Conservation (phyloP, 2,888 invertebrate species). For the Lasioglossum vierecki region DNA sequence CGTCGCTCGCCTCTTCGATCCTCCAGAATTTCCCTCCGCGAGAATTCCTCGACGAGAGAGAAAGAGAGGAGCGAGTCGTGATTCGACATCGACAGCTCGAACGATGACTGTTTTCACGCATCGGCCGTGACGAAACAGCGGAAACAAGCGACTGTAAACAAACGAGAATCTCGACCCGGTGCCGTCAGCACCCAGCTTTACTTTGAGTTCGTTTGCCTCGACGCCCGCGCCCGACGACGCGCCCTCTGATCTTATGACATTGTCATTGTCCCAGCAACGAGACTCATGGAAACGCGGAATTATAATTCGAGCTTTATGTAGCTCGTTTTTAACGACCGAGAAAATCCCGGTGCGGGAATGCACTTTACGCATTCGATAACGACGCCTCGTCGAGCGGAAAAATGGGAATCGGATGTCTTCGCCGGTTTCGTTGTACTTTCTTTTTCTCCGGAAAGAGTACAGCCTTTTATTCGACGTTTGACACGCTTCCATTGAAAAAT, state of each 20-base stretch:
- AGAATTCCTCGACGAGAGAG: conserved; percentile 19
- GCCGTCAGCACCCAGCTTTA: conserved; percentile 25
- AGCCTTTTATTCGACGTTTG: not conserved
- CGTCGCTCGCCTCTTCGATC: not conserved
- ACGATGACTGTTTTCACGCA: conserved; percentile 51
- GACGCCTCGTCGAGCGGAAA: not conserved
- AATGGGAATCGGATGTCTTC: not conserved
- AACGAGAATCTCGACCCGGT: conserved; percentile 60
- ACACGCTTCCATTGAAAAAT: no score
- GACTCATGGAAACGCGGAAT: not conserved
- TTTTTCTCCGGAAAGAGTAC: not conserved
- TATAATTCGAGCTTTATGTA: conserved; percentile 4
- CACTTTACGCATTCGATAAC: not conserved
- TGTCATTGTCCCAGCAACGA: conserved; percentile 2
- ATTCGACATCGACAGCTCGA: conserved; percentile 41
- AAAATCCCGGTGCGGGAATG: not conserved
- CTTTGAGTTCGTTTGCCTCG: conserved; percentile 59
- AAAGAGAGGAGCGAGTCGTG: not conserved
- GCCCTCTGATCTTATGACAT: conserved; percentile 31
- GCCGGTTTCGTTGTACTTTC: not conserved
- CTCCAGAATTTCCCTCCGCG: conserved; percentile 2
- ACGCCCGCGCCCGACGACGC: not conserved
- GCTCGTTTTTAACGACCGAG: not conserved
- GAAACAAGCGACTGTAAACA: conserved; percentile 63
- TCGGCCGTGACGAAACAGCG: conserved; percentile 55